A percentile compares a stretch with the other conserved stretches of the same genome.
Conservation (phyloP, 2,113 vertebrate species). For the Carollia perspicillata region DNA sequence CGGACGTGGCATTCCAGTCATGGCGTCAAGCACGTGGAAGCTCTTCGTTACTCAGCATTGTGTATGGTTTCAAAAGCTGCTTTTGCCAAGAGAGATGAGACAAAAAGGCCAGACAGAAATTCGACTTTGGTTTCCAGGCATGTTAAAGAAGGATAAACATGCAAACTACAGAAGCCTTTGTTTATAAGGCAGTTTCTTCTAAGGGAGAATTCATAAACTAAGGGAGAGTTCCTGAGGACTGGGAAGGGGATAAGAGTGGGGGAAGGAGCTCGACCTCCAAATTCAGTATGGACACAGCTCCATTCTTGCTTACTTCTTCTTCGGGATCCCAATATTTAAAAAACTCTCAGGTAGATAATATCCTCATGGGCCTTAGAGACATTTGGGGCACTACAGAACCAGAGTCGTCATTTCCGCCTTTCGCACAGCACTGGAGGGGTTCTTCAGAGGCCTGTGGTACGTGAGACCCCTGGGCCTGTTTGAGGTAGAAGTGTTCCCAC, state of each 20-base stretch:
- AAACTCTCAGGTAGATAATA: not conserved
- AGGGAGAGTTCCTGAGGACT: not conserved
- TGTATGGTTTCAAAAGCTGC: not conserved
- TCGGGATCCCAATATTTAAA: not conserved
- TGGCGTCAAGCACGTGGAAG: constrained; percentile 11
- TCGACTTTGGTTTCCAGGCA: constrained; percentile 4
- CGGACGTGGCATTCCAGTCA: constrained; percentile 20
- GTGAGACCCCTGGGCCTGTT: not conserved
- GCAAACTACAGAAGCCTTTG: constrained; percentile 8
- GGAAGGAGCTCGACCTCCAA: not conserved
- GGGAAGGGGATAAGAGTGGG: not conserved
- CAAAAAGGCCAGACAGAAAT: constrained; percentile 34
- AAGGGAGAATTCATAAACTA: not conserved
- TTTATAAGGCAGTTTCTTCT: constrained; percentile 42
- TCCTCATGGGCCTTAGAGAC: not conserved
- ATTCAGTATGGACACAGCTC: constrained; percentile 24
- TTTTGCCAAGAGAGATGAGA: constrained; percentile 13
- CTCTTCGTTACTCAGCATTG: constrained; percentile 22
- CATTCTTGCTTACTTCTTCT: not conserved
- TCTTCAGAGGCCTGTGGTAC: not conserved
- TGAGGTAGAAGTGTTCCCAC: constrained; percentile 55
- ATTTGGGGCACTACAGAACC: not conserved
- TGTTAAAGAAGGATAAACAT: constrained; percentile 15
- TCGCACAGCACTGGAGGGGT: not conserved
- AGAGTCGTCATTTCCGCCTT: not conserved